Evolutionary conservation across 2,888 invertebrate species (phyloP), one percentile per base, ranked within the genome.

Genomic region (Apodemia mormo): DNA sequence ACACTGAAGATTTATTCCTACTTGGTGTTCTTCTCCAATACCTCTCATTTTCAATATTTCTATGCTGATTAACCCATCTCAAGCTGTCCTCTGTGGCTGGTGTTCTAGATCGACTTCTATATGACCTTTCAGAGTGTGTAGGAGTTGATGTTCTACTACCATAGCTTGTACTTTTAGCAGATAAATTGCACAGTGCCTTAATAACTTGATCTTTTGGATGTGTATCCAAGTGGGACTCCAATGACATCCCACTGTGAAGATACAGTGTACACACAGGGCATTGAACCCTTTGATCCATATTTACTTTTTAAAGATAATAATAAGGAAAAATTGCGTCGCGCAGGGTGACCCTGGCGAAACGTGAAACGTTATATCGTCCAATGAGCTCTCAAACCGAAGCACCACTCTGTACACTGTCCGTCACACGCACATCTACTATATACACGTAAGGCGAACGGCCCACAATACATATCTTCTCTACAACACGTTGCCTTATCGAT

Each of bases 141-240:
- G 93, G 90, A 54, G 92, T 89, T 49, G 90, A 79, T 77, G 90
- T 87, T 79, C 94, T 82, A 80, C 93, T 89, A 66, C 83, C 83
- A 84, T 83, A 89, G 74, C 81, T 84, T 72, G 82, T 81, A 75
- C 87, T 89, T 69, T 92, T 94, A 74, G 89, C 88, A 74, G 94
- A 93, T 73, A 93, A 80, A 76, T 76, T 86, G 80, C 93, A 95
- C 74, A 97, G 91, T 37, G 97, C 97, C 85, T 96, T 96, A 78
- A 97, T 97, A 68, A 97, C 97, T 89, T 97, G 97, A 79, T 97
- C 97, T 87, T 97, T 97, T 61, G 97, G 97, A 92, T 97, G 97
- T 40, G 97, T 97, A 82, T 96, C 96, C 85, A 97, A 94, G 85
- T 97, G 97, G 75, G 95, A 95, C 84, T 96, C 96, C 78, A 97